Percentiles rank a stretch among this genome's conserved stretches.
Conservation (phyloP, 2,888 invertebrate genomes). For the Neria commutata region DNA sequence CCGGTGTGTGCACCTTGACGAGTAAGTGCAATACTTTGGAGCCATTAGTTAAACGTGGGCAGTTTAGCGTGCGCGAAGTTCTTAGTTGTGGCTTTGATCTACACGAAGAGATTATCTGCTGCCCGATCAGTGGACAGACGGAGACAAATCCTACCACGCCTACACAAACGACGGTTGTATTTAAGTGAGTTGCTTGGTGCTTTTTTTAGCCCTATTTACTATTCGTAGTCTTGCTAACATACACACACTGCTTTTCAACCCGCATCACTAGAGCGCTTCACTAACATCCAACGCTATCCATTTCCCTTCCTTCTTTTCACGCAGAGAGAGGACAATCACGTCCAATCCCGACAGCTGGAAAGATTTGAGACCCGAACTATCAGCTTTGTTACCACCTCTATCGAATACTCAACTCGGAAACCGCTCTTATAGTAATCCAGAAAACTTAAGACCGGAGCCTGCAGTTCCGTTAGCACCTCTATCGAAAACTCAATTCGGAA, state of each 20-base stretch:
- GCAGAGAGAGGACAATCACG: constrained; percentile 11
- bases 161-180: background rate
- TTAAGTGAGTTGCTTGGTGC: background rate
- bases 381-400: no score
- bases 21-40: constrained; percentile 35
- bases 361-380: constrained; percentile 25
- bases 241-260: background rate
- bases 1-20: constrained; percentile 41
- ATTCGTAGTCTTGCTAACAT: background rate
- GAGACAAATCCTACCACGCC: background rate
- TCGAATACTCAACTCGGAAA: no score
- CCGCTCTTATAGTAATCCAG: no score
- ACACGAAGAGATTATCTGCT: constrained; percentile 49
- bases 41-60: constrained; percentile 31
- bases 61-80: constrained; percentile 33
- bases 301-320: constrained; percentile 2
- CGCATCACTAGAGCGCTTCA: constrained; percentile 3
- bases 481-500: no score
- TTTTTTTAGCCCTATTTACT: no score
- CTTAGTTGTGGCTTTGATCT: constrained; percentile 42
- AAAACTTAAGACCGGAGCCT: no score
- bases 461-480: no score
- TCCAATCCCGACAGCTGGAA: constrained; percentile 27
- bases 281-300: constrained; percentile 18
- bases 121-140: constrained; percentile 35